phyloP scores from a whole-genome alignment of 2,888 invertebrate genomes.

The Lordiphosa fenestrarum region DNA sequence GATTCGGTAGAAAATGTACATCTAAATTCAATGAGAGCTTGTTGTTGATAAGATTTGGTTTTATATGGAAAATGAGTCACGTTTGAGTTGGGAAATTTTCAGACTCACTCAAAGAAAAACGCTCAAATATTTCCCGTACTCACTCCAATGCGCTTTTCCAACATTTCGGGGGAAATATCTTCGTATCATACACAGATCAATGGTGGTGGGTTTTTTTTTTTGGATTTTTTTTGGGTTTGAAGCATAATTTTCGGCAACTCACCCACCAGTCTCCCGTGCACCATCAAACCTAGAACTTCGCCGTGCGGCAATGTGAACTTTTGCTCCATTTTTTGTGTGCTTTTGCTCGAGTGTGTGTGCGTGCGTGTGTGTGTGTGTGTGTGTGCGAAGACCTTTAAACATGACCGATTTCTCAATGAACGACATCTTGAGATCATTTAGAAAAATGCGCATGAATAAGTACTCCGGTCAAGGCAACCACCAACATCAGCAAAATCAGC shows the following conservation, averaged over 20 bases:
- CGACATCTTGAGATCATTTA: slow-evolving; percentile 69
- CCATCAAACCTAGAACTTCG: slow-evolving; percentile 70
- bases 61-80: slow-evolving; percentile 30
- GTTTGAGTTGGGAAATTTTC: neutral
- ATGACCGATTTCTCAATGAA: slow-evolving; percentile 71
- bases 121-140: slow-evolving; percentile 25
- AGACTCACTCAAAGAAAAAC: slow-evolving; percentile 26
- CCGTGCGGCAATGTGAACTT: slow-evolving; percentile 55
- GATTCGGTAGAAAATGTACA: slow-evolving; percentile 32
- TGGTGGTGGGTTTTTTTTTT: slow-evolving; percentile 39
- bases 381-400: slow-evolving; percentile 22
- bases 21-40: slow-evolving; percentile 6
- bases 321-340: slow-evolving; percentile 10
- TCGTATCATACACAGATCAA: slow-evolving; percentile 1
- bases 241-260: slow-evolving; percentile 71
- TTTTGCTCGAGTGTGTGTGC: slow-evolving; percentile 2
- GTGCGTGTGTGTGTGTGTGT: slow-evolving; percentile 12
- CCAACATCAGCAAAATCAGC: slow-evolving; percentile 22
- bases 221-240: slow-evolving; percentile 50
- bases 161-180: slow-evolving; percentile 50
- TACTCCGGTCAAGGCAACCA: slow-evolving; percentile 40
- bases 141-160: slow-evolving; percentile 17
- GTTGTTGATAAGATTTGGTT: slow-evolving; percentile 36
- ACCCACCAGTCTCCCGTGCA: slow-evolving; percentile 77
- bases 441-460: slow-evolving; percentile 72